A percentile compares a stretch with the other conserved stretches of the same genome.
These are phyloP conservation scores for Myiotriccus ornatus DNA, from an alignment of 2,797 vertebrate genomes.

Conservation along the genomic window DNA sequence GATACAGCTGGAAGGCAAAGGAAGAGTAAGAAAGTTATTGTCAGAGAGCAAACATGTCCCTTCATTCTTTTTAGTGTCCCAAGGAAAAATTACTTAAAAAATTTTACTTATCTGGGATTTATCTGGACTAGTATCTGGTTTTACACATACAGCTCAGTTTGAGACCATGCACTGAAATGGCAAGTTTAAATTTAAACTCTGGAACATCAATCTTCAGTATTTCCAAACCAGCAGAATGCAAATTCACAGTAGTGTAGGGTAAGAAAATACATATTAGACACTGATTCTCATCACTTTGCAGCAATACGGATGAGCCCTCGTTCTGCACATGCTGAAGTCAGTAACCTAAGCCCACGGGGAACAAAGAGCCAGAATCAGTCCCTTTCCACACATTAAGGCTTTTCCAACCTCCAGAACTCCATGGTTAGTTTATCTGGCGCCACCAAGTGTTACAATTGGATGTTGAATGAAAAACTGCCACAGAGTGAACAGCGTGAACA, in stretches of 20 bases:
- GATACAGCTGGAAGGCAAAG: constrained; percentile 79
- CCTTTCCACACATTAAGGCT: not conserved
- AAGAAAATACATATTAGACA: not conserved
- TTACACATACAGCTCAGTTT: not conserved
- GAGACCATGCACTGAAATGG: not conserved
- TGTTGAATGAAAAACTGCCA: not conserved
- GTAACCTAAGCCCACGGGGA: accelerated
- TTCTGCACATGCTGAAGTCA: not conserved
- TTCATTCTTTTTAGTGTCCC: not conserved
- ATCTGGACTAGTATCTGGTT: not conserved
- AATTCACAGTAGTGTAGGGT: not conserved
- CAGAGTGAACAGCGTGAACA: accelerated
- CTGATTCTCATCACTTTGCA: not conserved
- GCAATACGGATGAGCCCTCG: not conserved
- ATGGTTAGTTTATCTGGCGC: constrained; percentile 45
- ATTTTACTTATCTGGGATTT: not conserved
- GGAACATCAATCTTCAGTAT: not conserved
- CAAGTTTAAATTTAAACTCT: not conserved
- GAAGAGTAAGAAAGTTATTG: not conserved
- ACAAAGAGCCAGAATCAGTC: not conserved
- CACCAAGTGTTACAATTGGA: constrained; percentile 53
- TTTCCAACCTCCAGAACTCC: not conserved
- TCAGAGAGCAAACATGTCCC: not conserved
- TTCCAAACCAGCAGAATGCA: not conserved
- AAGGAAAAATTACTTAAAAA: not conserved